Conservation (phyloP, 2,888 invertebrate genomes). For the Malthinus flaveolus region DNA sequence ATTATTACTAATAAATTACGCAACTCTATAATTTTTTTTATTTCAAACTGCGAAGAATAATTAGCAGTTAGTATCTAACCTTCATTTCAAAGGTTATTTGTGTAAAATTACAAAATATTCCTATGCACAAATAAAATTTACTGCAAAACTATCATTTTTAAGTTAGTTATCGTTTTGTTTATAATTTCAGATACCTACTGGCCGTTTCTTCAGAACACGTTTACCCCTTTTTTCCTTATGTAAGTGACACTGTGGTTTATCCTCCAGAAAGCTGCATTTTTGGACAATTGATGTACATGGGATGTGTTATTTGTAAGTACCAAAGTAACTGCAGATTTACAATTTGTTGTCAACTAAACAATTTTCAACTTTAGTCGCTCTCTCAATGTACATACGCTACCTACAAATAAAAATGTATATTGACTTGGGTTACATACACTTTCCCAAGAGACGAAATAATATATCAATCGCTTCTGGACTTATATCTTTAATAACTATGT, state of each 20-base stretch:
- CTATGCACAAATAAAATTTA: too few relatives aligned
- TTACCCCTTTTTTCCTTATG: constrained; percentile 68
- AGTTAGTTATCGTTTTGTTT: too few relatives aligned
- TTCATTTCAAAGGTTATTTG: too few relatives aligned
- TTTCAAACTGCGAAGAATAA: too few relatives aligned
- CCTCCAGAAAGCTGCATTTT: constrained; percentile 77
- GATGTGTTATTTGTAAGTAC: constrained; percentile 27
- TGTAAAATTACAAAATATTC: too few relatives aligned
- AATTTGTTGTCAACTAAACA: too few relatives aligned
- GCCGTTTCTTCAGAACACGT: constrained; percentile 67
- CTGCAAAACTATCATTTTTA: too few relatives aligned
- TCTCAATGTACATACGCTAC: background rate
- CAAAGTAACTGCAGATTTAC: too few relatives aligned
- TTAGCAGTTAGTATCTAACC: too few relatives aligned
- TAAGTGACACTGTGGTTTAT: constrained; percentile 69
- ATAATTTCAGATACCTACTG: constrained; percentile 56
- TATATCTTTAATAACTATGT: constrained; percentile 72
- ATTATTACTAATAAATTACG: too few relatives aligned
- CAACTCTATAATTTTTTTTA: too few relatives aligned
- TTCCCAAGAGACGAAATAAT: constrained; percentile 5
- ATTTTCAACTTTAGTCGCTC: background rate
- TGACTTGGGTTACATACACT: background rate
- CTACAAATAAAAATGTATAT: constrained; percentile 2
- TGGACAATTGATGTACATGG: constrained; percentile 69
- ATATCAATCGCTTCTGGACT: constrained; percentile 10